Evolutionary conservation across 1,140 invertebrate genomes (phyloP).

Genomic region (Epicauta chinensis): DNA sequence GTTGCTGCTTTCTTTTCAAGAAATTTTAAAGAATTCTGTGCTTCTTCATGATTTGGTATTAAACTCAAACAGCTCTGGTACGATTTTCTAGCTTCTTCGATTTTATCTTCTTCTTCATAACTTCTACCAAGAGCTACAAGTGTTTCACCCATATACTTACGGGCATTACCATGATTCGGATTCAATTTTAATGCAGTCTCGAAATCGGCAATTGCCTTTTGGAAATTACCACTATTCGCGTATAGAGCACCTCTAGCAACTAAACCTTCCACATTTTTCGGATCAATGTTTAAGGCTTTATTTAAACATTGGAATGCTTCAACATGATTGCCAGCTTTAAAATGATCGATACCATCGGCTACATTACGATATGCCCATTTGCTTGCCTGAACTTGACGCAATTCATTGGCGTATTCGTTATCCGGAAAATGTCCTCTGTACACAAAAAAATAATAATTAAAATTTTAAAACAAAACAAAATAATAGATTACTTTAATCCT

Average conservation of each 20-base stretch:
- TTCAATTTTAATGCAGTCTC: slow-evolving; percentile 83
- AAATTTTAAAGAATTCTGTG: slow-evolving; percentile 71
- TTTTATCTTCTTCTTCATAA: slow-evolving; percentile 77
- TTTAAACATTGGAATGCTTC: slow-evolving; percentile 95
- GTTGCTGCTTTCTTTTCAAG: slow-evolving; percentile 59
- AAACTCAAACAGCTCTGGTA: slow-evolving; percentile 77
- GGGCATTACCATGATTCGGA: slow-evolving; percentile 85
- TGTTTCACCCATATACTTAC: slow-evolving; percentile 91
- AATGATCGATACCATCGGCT: slow-evolving; percentile 87
- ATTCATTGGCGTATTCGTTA: slow-evolving; percentile 72
- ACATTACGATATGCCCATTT: slow-evolving; percentile 91
- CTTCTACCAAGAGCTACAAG: slow-evolving; percentile 77
- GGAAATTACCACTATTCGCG: slow-evolving; percentile 89
- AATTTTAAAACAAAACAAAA: neutral
- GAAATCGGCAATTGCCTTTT: slow-evolving; percentile 91
- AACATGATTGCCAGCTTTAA: slow-evolving; percentile 81
- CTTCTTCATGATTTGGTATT: slow-evolving; percentile 77
- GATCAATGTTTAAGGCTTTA: slow-evolving; percentile 87
- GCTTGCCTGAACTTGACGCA: slow-evolving; percentile 81
- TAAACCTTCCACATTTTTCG: slow-evolving; percentile 87
- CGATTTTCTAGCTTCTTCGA: slow-evolving; percentile 75
- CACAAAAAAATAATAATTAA: slow-evolving; percentile 13
- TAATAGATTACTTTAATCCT: slow-evolving; percentile 57
- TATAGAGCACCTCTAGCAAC: slow-evolving; percentile 90
- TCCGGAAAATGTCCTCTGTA: slow-evolving; percentile 67